Conservation (phyloP, 1,140 invertebrate species). For the Maniola jurtina region DNA sequence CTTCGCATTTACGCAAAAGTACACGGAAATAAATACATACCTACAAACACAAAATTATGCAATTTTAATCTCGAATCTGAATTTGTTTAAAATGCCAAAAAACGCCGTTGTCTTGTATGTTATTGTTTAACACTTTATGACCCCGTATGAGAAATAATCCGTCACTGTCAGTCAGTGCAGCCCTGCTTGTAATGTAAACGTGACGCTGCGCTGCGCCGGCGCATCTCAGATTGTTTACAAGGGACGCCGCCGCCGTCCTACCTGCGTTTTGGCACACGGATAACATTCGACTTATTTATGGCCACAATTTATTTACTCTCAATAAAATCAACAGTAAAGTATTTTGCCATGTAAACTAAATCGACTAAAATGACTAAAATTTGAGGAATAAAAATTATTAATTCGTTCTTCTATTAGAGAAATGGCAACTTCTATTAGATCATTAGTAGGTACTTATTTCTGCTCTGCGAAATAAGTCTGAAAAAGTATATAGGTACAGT, state of each 20-base stretch:
- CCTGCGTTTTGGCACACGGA: conserved; percentile 16
- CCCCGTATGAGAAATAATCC: conserved; percentile 2
- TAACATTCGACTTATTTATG: neutral
- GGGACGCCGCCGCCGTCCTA: conserved; percentile 9
- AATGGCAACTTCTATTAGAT: too few species aligned
- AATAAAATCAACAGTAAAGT: neutral
- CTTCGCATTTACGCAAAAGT: too few species aligned
- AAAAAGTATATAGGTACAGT: too few species aligned
- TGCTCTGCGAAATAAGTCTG: too few species aligned
- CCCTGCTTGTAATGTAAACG: neutral
- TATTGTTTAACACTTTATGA: conserved; percentile 2
- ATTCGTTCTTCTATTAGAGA: too few species aligned
- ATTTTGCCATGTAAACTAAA: neutral
- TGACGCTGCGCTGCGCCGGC: neutral
- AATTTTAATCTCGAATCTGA: neutral
- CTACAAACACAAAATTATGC: too few species aligned
- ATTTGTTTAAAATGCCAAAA: neutral
- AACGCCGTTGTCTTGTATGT: neutral
- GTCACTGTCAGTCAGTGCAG: conserved; percentile 11
- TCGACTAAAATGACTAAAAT: too few species aligned
- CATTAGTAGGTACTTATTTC: too few species aligned
- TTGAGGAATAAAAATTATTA: too few species aligned
- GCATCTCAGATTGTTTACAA: conserved; percentile 8
- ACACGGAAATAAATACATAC: too few species aligned
- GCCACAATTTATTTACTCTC: neutral